Evolutionary conservation across 2,113 vertebrate genomes (phyloP).

Genomic region (Datnioides undecimradiatus): DNA sequence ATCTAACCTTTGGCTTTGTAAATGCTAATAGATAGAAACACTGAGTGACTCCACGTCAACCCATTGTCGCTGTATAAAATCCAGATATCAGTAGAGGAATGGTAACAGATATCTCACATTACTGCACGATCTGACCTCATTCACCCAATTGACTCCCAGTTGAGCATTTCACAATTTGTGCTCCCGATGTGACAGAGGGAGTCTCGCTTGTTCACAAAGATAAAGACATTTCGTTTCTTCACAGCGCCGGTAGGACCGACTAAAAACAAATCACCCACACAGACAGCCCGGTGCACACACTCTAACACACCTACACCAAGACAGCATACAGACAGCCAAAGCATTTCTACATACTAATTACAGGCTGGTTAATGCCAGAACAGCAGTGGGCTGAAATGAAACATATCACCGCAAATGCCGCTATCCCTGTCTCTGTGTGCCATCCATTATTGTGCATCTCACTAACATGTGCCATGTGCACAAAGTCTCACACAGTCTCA

Average conservation of each 20-base stretch:
- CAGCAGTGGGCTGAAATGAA: conserved; percentile 32
- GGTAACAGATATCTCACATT: background rate
- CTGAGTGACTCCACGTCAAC: background rate
- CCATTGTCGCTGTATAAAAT: background rate
- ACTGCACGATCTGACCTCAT: background rate
- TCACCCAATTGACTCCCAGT: background rate
- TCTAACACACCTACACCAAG: conserved; percentile 3
- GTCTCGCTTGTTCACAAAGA: too few species aligned
- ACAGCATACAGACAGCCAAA: conserved; percentile 30
- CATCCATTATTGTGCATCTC: conserved; percentile 20
- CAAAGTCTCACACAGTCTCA: background rate
- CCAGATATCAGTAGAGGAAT: background rate
- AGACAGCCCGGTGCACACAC: background rate
- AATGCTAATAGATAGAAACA: background rate
- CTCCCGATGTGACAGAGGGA: background rate
- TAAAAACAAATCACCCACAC: background rate
- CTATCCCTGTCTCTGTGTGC: conserved; percentile 22
- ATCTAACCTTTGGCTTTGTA: too few species aligned
- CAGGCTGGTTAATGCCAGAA: conserved; percentile 30
- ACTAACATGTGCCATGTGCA: background rate
- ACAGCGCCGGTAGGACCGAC: background rate
- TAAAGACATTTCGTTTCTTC: background rate
- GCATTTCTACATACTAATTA: conserved; percentile 46
- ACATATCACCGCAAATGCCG: conserved; percentile 22
- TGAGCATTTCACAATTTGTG: background rate